Evolutionary conservation across 2,888 invertebrate species (phyloP).

Genomic region (Caenorhabditis becei): DNA sequence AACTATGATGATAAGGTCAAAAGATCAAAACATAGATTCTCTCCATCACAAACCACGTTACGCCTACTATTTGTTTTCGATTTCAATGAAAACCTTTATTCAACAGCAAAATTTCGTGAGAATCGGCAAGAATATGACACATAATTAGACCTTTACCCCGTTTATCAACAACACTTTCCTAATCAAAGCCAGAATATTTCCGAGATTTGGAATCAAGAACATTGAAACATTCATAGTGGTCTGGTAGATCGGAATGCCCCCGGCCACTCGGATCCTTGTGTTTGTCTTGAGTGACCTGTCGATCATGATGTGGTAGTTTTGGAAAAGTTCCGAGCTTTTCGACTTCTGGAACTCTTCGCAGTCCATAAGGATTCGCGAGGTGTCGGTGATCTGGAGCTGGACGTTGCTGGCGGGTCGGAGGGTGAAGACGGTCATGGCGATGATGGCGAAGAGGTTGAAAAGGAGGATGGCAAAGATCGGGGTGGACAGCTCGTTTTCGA

Average conservation of each 20-base stretch:
- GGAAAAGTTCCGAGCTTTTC: conserved; percentile 20
- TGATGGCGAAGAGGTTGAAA: conserved; percentile 30
- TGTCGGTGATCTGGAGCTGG: conserved; percentile 22
- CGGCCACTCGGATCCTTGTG: conserved; percentile 21
- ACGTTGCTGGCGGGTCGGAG: conserved; percentile 33
- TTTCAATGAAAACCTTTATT: too few relatives aligned
- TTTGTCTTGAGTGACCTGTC: conserved; percentile 32
- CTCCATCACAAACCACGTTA: too few relatives aligned
- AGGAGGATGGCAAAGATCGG: conserved; percentile 26
- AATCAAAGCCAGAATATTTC: conserved; percentile 19
- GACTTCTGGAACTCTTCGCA: conserved; percentile 37
- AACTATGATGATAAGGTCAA: too few relatives aligned
- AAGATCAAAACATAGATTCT: too few relatives aligned
- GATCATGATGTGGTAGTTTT: conserved; percentile 31
- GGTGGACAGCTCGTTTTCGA: conserved; percentile 16
- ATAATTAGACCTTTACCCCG: conserved; percentile 14
- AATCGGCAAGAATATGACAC: background rate
- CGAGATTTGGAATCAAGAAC: conserved; percentile 33
- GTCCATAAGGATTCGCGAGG: conserved; percentile 25
- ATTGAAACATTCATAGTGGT: conserved; percentile 30
- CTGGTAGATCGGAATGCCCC: conserved; percentile 37
- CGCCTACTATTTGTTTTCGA: too few relatives aligned
- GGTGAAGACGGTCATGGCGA: conserved; percentile 36
- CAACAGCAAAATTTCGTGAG: too few relatives aligned
- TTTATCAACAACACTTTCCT: conserved; percentile 16